Percentiles rank a stretch among this genome's conserved stretches.
Evolutionary conservation across 2,113 vertebrate species (phyloP).

Genomic region (Girardinichthys multiradiatus): DNA sequence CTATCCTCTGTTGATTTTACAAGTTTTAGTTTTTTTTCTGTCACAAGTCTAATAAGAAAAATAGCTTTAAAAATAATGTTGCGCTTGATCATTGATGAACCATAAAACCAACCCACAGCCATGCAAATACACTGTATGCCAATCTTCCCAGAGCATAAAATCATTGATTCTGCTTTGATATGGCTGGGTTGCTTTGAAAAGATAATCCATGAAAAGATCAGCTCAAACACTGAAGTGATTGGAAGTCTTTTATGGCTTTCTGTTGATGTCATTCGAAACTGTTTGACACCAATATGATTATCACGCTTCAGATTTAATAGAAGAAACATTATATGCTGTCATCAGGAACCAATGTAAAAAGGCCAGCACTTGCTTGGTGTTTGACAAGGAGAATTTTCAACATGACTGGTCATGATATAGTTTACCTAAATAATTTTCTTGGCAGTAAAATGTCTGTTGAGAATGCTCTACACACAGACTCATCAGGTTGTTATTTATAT

Average conservation of each 20-base stretch:
- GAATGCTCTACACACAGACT: neutral
- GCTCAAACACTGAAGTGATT: conserved; percentile 11
- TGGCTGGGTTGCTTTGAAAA: conserved; percentile 12
- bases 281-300: conserved; percentile 57
- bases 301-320: conserved; percentile 25
- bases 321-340: conserved; percentile 23
- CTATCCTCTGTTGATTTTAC: neutral
- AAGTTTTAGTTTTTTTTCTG: too few relatives aligned
- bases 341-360: conserved; percentile 5
- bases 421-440: conserved; percentile 13
- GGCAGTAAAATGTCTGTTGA: neutral
- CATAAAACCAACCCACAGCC: conserved; percentile 3
- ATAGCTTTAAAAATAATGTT: neutral
- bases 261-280: conserved; percentile 29
- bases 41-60: neutral
- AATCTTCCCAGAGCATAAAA: conserved; percentile 28
- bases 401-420: conserved; percentile 11
- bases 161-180: conserved; percentile 39
- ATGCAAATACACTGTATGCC: conserved; percentile 12
- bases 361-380: neutral
- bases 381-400: conserved; percentile 5
- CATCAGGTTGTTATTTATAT: neutral
- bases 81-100: neutral
- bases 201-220: conserved; percentile 37
- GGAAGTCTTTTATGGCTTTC: conserved; percentile 23